These are phyloP conservation scores for Pogonophryne albipinna DNA, from an alignment of 2,797 vertebrate genomes.

Conservation along the genomic window DNA sequence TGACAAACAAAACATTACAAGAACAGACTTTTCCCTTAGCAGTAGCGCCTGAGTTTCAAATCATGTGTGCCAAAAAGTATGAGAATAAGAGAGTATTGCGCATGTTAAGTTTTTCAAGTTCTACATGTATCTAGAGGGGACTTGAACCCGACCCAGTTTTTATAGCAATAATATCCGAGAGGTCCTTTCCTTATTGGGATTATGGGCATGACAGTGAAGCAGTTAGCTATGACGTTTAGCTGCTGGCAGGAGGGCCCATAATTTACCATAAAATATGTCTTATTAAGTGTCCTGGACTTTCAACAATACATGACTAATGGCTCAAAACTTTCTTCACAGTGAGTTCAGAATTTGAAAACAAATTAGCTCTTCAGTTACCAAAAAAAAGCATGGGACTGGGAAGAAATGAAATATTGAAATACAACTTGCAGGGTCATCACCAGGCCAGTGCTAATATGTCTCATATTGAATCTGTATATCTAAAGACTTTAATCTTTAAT, in stretches of 20 bases:
- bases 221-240: conserved; percentile 53
- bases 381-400: neutral
- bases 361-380: conserved; percentile 6
- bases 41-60: neutral
- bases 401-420: neutral
- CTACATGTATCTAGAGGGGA: conserved; percentile 14
- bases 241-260: conserved; percentile 45
- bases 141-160: conserved; percentile 40
- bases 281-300: conserved; percentile 43
- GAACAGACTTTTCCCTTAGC: conserved; percentile 21
- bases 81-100: conserved; percentile 11
- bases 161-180: conserved; percentile 41
- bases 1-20: conserved; percentile 35
- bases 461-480: neutral
- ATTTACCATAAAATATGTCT: conserved; percentile 57
- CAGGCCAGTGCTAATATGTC: neutral
- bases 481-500: neutral
- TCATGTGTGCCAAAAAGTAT: neutral
- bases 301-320: conserved; percentile 37
- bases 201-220: conserved; percentile 54
- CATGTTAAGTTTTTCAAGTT: conserved; percentile 16
- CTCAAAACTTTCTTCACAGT: conserved; percentile 25
- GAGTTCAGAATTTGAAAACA: conserved; percentile 29
- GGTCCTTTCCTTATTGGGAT: conserved; percentile 55
- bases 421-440: neutral